phyloP scores from a whole-genome alignment of 2,888 invertebrate genomes.

The Oegoconia quadripuncta region DNA sequence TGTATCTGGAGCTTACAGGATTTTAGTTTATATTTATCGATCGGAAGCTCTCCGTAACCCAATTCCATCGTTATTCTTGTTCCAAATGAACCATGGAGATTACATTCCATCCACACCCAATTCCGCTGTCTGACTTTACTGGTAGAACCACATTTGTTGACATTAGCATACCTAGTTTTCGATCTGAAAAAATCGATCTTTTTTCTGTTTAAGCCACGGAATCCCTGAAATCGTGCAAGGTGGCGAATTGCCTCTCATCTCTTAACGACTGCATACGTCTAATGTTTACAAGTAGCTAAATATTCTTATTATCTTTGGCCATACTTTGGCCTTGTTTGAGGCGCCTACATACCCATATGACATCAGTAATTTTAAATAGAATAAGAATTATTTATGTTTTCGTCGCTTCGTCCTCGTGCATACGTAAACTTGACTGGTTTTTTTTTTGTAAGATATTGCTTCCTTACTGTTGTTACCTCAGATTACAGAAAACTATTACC shows the following conservation, averaged over 20 bases:
- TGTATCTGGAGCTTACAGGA: constrained; percentile 55
- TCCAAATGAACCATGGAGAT: constrained; percentile 29
- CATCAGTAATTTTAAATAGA: constrained; percentile 75
- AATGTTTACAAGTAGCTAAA: too few relatives aligned
- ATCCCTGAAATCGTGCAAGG: constrained; percentile 9
- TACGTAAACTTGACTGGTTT: not conserved
- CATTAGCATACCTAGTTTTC: constrained; percentile 30
- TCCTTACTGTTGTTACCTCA: too few relatives aligned
- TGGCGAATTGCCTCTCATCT: too few relatives aligned
- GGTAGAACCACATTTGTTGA: constrained; percentile 46
- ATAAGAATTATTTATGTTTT: constrained; percentile 45
- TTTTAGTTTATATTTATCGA: constrained; percentile 65
- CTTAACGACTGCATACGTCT: too few relatives aligned
- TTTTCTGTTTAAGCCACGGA: constrained; percentile 14
- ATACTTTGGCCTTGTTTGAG: constrained; percentile 51
- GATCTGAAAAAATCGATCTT: constrained; percentile 22
- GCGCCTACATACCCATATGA: constrained; percentile 60
- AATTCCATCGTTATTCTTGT: constrained; percentile 46
- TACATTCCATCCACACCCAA: constrained; percentile 19
- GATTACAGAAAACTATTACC: too few relatives aligned
- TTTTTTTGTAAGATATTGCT: not conserved
- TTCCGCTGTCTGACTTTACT: constrained; percentile 17
- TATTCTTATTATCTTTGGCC: too few relatives aligned
- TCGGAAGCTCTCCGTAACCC: constrained; percentile 64
- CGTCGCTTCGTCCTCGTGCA: constrained; percentile 13